phyloP scores from a whole-genome alignment of 2,888 invertebrate species.

The Mythimna vitellina region DNA sequence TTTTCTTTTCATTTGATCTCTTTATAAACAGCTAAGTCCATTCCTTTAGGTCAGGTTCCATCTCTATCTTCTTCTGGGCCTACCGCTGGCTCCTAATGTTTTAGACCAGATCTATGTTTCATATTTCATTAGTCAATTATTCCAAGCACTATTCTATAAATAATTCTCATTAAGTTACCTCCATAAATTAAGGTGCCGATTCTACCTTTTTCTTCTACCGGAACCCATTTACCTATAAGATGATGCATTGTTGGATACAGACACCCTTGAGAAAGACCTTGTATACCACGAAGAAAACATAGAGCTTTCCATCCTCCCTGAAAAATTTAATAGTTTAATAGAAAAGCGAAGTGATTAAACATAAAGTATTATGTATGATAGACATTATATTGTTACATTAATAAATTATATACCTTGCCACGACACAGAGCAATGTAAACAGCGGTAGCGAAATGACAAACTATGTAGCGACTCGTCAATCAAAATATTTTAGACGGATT shows the following conservation, averaged over 20 bases:
- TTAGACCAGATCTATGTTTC: not conserved
- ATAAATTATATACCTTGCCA: too few species aligned
- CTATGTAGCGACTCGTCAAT: too few species aligned
- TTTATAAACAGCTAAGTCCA: not conserved
- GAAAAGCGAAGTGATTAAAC: not conserved
- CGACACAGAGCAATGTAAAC: too few species aligned
- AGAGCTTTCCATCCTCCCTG: conserved; percentile 91
- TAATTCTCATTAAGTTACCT: conserved; percentile 66
- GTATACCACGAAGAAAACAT: conserved; percentile 91
- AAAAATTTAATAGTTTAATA: conserved; percentile 42
- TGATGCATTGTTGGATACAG: conserved; percentile 91
- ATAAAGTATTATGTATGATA: not conserved
- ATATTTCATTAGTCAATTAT: not conserved
- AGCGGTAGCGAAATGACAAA: too few species aligned
- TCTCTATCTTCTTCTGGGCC: too few species aligned
- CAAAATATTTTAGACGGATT: too few species aligned
- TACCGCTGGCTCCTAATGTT: not conserved
- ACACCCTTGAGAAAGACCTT: conserved; percentile 91
- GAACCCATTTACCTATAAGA: conserved; percentile 92
- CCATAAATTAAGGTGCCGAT: conserved; percentile 87
- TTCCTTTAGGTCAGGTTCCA: not conserved
- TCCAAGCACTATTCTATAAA: not conserved
- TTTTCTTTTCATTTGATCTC: not conserved
- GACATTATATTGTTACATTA: too few species aligned
- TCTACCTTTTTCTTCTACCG: conserved; percentile 91